These are phyloP conservation scores for Perca flavescens DNA, from an alignment of 2,113 vertebrate species.

Conservation along the genomic window DNA sequence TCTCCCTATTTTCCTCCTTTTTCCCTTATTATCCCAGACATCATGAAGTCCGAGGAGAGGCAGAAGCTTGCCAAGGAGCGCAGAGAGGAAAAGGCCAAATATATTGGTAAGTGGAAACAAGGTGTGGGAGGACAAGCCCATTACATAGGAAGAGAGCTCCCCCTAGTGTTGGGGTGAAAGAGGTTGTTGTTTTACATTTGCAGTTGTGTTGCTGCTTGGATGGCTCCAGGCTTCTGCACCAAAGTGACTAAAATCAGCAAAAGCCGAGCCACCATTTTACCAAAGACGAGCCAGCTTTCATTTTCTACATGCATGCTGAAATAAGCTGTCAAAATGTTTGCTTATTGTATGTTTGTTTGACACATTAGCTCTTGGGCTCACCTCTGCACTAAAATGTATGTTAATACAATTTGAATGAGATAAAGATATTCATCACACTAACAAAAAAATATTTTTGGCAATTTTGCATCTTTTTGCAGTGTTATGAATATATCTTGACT, in stretches of 20 bases:
- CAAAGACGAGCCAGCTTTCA: not conserved
- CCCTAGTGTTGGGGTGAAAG: constrained; percentile 72
- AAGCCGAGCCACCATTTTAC: constrained; percentile 42
- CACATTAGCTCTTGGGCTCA: constrained; percentile 6
- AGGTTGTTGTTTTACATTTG: not conserved
- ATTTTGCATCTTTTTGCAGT: not conserved
- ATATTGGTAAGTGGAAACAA: constrained; percentile 88
- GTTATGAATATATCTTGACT: not conserved
- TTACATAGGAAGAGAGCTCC: constrained; percentile 59
- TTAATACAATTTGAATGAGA: not conserved
- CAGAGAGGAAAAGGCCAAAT: constrained; percentile 94
- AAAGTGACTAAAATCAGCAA: not conserved
- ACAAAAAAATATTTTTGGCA: not conserved
- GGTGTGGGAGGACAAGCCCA: not conserved
- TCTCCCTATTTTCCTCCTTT: not conserved
- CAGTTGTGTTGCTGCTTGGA: not conserved
- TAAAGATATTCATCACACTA: not conserved
- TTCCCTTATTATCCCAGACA: constrained; percentile 80
- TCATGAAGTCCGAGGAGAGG: constrained; percentile 91
- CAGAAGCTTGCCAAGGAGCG: constrained; percentile 94
- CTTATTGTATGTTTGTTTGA: constrained; percentile 19
- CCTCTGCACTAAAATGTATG: constrained; percentile 2
- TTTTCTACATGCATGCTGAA: constrained; percentile 45
- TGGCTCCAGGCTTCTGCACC: constrained; percentile 3
- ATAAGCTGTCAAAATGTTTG: not conserved